Evolutionary conservation across 2,113 vertebrate species (phyloP), one percentile per base, ranked within the genome.

Genomic region (Odontophorus gujanensis): DNA sequence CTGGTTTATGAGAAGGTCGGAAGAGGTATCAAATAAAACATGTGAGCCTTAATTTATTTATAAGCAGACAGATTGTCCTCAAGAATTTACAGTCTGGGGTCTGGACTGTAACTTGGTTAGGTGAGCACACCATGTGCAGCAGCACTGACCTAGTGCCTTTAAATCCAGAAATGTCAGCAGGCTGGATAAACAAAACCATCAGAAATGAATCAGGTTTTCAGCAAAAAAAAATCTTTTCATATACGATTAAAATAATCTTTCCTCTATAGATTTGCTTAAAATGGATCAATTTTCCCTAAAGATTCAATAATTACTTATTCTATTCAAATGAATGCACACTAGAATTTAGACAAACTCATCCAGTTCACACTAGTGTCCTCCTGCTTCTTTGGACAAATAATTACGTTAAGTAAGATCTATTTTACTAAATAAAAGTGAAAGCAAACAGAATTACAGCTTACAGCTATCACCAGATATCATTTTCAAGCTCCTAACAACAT

Each of bases 61-160:
- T 45, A 93, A 69, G 75, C 55, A 80, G 53, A 68, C 48, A 87
- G 78, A 68, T 36, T 82, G 67, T 76, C 75, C 75, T 91, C 45
- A 79, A 65, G 71, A 85, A 94, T 94, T 89, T 91, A 87, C 79
- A 87, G 79, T 45, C 86, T 47, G 66, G 63, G 45, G 58, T 84
- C 71, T 72, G 78, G 74, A 78, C 83, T 76, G 59, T 76, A 81
- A 92, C 84, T 87, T 78, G 86, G 80, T 90, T 84, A 89, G 63
- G 78, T 73, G 86, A 87, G 59, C 40, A 36, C n/a, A 68, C 24
- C 67, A 43, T 21, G 36, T 67, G 69, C 42, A 87, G 62, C 80
- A 81, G 88, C 78, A 69, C 18, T 90, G 86, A 90, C 62, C 43
- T 10, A 78, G 45, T n/a, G 77, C 50, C 66, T 87, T 81, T 89